Evolutionary conservation across 2,797 vertebrate species (phyloP), one percentile per base, ranked within the genome.

Genomic region (Kryptopterus vitreolus): DNA sequence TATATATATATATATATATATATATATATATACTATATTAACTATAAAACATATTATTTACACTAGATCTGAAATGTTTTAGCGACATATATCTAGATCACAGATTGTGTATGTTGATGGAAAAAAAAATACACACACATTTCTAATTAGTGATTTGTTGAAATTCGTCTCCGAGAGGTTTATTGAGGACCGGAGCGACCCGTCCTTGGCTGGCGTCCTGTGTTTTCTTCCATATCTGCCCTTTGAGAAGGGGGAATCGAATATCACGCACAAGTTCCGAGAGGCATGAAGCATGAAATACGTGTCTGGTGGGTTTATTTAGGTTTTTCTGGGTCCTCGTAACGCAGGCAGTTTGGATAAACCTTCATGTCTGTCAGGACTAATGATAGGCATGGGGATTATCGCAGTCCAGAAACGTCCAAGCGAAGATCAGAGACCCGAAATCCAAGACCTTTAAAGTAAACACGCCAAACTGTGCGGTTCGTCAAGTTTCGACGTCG

Each of bases 401-500:
- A 61, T 71, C 61, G n/a, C 75, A 77, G 61, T 63, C 48, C 61
- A 77, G 61, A 65, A 65, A 50, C 74, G 52, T 48, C 4, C 43
- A 22, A 59, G 59, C 48, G 12, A n/a, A 35, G 29, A 61, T 35
- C 75, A 77, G 75, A 52, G 24, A 6, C 38, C 31, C 48, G 61
- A 63, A 77, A 77, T 35, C 46, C 31, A 33, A 65, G 76, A 66
- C 55, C 48, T 66, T 57, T 6, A 24, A 53, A 57, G 50, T 65
- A 77, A 77, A 77, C 62, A 66, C 5, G 3, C 1, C 15, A 38
- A 78, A 50, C 43, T 68, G 13, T 86, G 81, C 20, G 79, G 81
- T 82, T 53, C 61, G 31, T 73, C 76, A 84, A 79, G 76, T 69
- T 78, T 79, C 73, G 70, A 71, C 22, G 12, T 29, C 46, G 59